Conservation (phyloP, 2,888 invertebrate species). For the Drosophila mulleri region DNA sequence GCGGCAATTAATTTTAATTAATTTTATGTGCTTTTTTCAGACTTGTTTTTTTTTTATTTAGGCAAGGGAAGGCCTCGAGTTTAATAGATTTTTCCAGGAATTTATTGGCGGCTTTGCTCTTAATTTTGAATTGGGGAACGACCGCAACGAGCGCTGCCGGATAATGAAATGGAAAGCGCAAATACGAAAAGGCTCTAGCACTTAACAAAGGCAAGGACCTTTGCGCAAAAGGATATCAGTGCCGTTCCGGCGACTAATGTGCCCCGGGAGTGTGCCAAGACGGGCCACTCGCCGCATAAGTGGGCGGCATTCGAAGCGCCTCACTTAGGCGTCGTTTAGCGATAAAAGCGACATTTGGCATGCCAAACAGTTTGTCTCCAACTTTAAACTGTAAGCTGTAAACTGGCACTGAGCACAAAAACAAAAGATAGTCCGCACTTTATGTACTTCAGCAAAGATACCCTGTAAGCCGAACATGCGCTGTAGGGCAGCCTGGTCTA, state of each 20-base stretch:
- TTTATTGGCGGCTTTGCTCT: slow-evolving; percentile 59
- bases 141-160: slow-evolving; percentile 60
- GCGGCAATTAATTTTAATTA: slow-evolving; percentile 79
- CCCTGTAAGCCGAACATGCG: neutral
- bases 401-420: slow-evolving; percentile 49
- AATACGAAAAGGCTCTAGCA: slow-evolving; percentile 24
- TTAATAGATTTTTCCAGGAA: slow-evolving; percentile 58
- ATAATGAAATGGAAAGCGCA: slow-evolving; percentile 62
- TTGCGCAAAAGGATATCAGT: slow-evolving; percentile 65
- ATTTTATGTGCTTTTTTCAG: slow-evolving; percentile 53
- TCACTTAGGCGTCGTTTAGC: slow-evolving; percentile 79
- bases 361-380: slow-evolving; percentile 46
- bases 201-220: slow-evolving; percentile 39
- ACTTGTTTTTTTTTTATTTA: neutral
- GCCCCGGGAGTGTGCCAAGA: slow-evolving; percentile 34
- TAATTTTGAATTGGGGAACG: slow-evolving; percentile 47
- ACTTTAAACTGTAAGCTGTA: slow-evolving; percentile 68
- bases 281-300: neutral
- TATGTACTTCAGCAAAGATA: slow-evolving; percentile 40
- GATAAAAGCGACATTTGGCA: slow-evolving; percentile 69
- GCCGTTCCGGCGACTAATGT: slow-evolving; percentile 70
- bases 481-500: too few relatives aligned
- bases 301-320: slow-evolving; percentile 50
- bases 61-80: slow-evolving; percentile 25
- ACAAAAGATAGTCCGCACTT: slow-evolving; percentile 61